Base-by-base conservation (phyloP, 2,888 invertebrate genomes). In the Tachystola acroxantha region DNA sequence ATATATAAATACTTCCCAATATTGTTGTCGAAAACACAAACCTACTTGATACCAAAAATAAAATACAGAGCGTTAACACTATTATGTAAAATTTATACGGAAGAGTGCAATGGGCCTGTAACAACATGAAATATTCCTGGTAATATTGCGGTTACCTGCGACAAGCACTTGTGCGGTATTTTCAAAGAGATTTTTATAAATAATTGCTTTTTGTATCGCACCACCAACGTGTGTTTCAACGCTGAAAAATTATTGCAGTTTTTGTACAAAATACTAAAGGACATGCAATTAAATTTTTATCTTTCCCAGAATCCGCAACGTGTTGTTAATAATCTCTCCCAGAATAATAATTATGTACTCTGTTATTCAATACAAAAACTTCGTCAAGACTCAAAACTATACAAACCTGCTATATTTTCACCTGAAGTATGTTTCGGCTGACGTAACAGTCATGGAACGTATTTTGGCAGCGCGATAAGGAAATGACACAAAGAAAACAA, bases 401-500 rank as follows among this genome's bases (percentile, higher is more conserved):
- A 40, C 37, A 47, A 37, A 37, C 72, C 56, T 34, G 42, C 57
- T 73, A 77, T 46, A 76, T 63, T 67, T 78, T 71, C 70, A 84
- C 84, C 80, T 84, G 81, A 80, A 81, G 71, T 77, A 78, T 77
- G 73, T 79, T 76, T 74, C 69, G 63, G 70, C 70, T 82, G 81
- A 81, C 71, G 76, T 82, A 82, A 85, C 72, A 72, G 79, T 78
- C 82, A 77, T 81, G 82, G 76, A 82, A 80, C 75, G 79, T 82
- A 84, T 88, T 86, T 87, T 86, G 84, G 86, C 85, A 85, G 71
- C 65, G 67, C 78, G 86, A 88, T 87, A 87, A 88, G 86, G 80
- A 87, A 86, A 87, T 82, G 82, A 80, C 80, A 82, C 78, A 77
- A 81, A 84, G 84, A 84, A 85, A 87, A 86, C 79, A 84, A 84